phyloP scores from a whole-genome alignment of 2,113 vertebrate species.

The Barnardius zonarius region DNA sequence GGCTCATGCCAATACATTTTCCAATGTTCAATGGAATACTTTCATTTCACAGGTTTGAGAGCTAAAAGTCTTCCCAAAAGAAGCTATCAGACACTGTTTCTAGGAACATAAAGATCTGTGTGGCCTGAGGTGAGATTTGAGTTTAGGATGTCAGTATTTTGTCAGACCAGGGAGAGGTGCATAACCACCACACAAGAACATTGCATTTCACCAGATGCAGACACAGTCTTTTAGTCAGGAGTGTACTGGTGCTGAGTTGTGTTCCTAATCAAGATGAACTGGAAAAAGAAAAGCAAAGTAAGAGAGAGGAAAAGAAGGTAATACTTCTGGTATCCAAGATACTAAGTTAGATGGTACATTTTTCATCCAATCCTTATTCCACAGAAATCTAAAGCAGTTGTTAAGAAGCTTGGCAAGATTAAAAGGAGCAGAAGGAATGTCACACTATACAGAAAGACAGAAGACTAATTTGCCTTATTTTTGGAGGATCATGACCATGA shows the following conservation, averaged over 20 bases:
- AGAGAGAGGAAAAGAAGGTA: background rate
- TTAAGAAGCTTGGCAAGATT: background rate
- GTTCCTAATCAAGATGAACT: background rate
- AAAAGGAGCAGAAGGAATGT: background rate
- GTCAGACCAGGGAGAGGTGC: background rate
- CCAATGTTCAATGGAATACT: background rate
- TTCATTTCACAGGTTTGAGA: background rate
- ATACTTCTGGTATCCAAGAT: background rate
- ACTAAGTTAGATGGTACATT: background rate
- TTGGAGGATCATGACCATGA: background rate
- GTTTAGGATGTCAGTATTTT: background rate
- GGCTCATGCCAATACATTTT: fast-evolving
- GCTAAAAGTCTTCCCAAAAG: background rate
- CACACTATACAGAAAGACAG: background rate
- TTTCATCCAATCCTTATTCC: background rate
- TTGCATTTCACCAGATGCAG: background rate
- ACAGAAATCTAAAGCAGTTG: background rate
- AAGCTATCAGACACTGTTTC: background rate
- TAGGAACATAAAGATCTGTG: background rate
- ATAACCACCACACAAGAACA: background rate
- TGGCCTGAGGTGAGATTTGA: background rate
- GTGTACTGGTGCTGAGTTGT: background rate
- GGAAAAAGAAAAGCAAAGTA: background rate
- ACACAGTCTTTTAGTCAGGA: fast-evolving
- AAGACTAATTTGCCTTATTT: background rate